Evolutionary conservation across 2,113 vertebrate genomes (phyloP), one percentile per base, ranked within the genome.

Genomic region (Colossoma macropomum): DNA sequence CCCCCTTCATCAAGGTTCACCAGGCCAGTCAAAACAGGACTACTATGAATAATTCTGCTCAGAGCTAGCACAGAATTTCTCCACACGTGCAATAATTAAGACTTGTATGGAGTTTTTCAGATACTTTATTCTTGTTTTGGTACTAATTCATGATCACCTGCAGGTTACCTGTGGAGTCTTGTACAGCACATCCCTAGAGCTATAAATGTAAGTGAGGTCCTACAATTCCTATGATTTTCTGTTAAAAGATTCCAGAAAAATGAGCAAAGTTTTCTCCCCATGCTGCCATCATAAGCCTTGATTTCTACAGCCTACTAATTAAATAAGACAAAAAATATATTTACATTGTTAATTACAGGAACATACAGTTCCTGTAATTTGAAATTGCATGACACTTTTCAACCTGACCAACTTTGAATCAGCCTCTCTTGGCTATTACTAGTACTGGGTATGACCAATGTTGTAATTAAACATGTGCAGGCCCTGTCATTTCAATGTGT

Each of bases 161-260:
- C 72, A 81, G 60, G 45, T 75, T 76, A 87, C 80, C 86, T 82
- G 86, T 86, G 84, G 86, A 89, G 82, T 86, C 86, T 70, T 80
- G 80, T 69, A 76, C 83, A 60, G 65, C 82, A 79, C 79, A 80
- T 73, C 54, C 50, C 75, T 73, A 76, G 50, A 25, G 28, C 30
- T 83, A 48, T 70, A 83, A 77, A n/a, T 59, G n/a, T 74, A 74
- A 74, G 25, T 52, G 62, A 84, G 34, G 48, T 73, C 54, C 68
- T 71, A 45, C 16, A 84, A 54, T 60, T 79, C 52, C 38, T 25
- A 71, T 71, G 68, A 71, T 17, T 38, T 69, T 17, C 66, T 69
- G 79, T 72, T 62, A 12, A 48, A 68, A 80, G 68, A 72, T 72
- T 71, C 41, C 54, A 48, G 34, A 72, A 27, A 72, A 59, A 80